Evolutionary conservation across 2,113 vertebrate species (phyloP).

Genomic region (Alces alces): DNA sequence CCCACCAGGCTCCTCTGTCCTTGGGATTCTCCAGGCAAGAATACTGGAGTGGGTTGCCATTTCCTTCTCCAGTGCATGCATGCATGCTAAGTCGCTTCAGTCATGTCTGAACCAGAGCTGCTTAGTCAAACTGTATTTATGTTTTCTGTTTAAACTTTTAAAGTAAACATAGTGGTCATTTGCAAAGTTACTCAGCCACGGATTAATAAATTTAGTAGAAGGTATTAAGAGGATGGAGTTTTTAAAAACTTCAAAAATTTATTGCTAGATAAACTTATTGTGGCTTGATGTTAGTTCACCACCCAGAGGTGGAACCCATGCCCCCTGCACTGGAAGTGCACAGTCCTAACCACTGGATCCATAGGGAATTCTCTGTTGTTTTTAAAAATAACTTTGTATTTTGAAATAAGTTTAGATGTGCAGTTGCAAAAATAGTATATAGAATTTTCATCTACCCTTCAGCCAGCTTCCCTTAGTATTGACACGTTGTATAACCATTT

Average conservation of each 20-base stretch:
- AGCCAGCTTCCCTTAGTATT: neutral
- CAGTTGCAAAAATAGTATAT: neutral
- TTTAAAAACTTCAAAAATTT: neutral
- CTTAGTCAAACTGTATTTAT: neutral
- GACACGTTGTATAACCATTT: neutral
- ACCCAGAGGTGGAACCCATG: neutral
- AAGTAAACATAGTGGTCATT: neutral
- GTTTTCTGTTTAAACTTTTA: neutral
- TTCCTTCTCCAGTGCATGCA: neutral
- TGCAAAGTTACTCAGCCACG: neutral
- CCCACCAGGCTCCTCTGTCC: neutral
- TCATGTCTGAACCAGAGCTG: neutral
- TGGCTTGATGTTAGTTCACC: neutral
- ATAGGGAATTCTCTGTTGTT: neutral
- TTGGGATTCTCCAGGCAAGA: neutral
- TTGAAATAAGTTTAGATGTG: neutral
- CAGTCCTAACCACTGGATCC: neutral
- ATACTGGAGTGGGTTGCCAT: neutral
- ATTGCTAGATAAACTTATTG: neutral
- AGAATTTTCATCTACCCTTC: neutral
- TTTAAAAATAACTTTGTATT: neutral
- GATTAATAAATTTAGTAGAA: neutral
- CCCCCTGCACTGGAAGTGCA: neutral
- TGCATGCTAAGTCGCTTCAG: neutral
- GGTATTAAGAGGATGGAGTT: neutral